Percentiles rank a stretch among this genome's conserved stretches.
Evolutionary conservation across 2,113 vertebrate species (phyloP).

Genomic region (Cyanoliseus patagonus): DNA sequence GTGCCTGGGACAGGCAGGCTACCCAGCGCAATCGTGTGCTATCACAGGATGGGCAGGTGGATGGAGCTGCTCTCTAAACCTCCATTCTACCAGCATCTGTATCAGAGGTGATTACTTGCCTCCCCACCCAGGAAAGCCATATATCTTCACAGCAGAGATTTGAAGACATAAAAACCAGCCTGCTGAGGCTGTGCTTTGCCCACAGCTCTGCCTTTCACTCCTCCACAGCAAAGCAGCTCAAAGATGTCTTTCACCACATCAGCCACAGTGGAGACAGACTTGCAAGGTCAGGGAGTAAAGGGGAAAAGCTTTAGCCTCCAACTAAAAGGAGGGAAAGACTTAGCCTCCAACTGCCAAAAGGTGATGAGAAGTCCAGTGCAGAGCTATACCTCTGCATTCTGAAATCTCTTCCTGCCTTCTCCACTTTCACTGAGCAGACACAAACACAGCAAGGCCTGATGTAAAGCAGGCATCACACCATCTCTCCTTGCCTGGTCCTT

Average conservation of each 20-base stretch:
- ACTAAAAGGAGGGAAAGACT: background rate
- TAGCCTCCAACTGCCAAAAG: background rate
- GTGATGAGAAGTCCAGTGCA: background rate
- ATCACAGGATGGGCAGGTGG: background rate
- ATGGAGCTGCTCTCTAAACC: background rate
- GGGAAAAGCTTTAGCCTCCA: background rate
- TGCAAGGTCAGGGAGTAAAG: background rate
- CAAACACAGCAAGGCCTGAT: background rate
- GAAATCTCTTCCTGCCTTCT: background rate
- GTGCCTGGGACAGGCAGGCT: background rate
- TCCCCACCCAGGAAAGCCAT: background rate
- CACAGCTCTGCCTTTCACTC: background rate
- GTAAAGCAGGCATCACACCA: fast-evolving
- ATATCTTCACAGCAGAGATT: background rate
- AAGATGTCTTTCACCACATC: background rate
- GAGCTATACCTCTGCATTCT: background rate
- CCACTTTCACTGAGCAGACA: background rate
- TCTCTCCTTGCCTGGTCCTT: background rate
- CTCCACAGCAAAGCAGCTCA: background rate
- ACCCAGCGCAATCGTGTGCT: background rate
- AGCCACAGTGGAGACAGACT: background rate
- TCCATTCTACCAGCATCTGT: background rate
- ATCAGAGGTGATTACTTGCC: background rate
- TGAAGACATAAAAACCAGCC: background rate
- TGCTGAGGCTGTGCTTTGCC: background rate